Evolutionary conservation across 2,888 invertebrate genomes (phyloP), one percentile per base, ranked within the genome.

Genomic region (Nomada flava): DNA sequence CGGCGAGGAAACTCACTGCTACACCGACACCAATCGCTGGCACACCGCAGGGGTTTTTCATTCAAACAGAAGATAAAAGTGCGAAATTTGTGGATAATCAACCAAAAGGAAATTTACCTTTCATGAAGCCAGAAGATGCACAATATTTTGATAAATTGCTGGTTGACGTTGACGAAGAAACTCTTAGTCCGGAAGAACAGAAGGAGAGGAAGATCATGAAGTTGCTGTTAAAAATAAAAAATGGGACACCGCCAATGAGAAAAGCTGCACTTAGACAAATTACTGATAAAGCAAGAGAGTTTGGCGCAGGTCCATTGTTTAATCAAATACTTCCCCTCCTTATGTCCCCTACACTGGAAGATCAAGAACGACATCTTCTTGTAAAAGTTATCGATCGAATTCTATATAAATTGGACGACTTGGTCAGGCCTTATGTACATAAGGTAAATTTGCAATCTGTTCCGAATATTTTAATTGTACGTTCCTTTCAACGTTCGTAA

Each of bases 191-290:
- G 0, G 99, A 99, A 91, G 99, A 99, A 93, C 97, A 98, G 87
- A 99, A 99, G 93, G 99, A 99, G 94, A 95, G 99, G 62, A 99
- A 99, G 94, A 99, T 99, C 68, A 99, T 99, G 99, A 99, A 99
- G 92, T 95, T 99, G 13, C 94, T 99, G 89, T 94, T 99, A 76
- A 99, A 99, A 94, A 99, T 99, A 81, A 99, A 99, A 95, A 99
- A 99, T 92, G 99, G 99, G 29, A 99, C 99, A 0, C 99, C 99
- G 18, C 99, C 99, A 0, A 99, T 99, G 99, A 96, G 99, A 86
- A 99, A 99, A 94, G 98, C 99, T 0, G 99, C 99, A 0, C 94
- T 99, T 47, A 95, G 99, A 79, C 99, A 99, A 94, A 99, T 99
- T 87, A 99, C 99, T 0, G 99, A 99, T 93, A 99, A 99, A 91